Percentiles rank a stretch among this genome's conserved stretches.
Evolutionary conservation across 1,140 invertebrate genomes (phyloP).

Genomic region (Drosophila melanica): DNA sequence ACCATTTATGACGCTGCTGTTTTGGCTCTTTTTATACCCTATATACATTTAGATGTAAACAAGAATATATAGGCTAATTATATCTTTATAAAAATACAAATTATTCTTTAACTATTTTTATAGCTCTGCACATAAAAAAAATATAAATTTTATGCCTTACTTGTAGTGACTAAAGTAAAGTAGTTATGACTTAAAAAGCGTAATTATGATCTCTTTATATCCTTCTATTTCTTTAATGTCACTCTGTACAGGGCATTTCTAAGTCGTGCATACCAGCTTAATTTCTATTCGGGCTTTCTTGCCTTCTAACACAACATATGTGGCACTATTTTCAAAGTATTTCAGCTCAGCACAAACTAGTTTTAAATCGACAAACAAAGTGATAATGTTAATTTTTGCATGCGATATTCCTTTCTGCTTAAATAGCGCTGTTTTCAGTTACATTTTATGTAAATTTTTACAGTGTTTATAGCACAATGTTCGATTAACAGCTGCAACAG

Average conservation of each 20-base stretch:
- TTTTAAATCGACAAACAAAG: slow-evolving; percentile 58
- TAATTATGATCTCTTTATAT: too few relatives aligned
- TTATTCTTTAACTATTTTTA: too few relatives aligned
- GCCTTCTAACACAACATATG: slow-evolving; percentile 23
- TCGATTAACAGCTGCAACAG: background rate
- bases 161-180: too few relatives aligned
- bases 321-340: slow-evolving; percentile 42
- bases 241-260: slow-evolving; percentile 15
- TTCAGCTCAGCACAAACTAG: slow-evolving; percentile 40
- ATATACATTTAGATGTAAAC: background rate
- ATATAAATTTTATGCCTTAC: too few relatives aligned
- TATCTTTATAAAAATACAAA: too few relatives aligned
- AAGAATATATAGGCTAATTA: too few relatives aligned
- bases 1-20: slow-evolving; percentile 64
- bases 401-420: slow-evolving; percentile 54
- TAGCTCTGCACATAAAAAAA: too few relatives aligned
- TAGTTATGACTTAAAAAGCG: too few relatives aligned
- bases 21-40: slow-evolving; percentile 39
- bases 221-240: too few relatives aligned
- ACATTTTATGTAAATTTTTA: slow-evolving; percentile 50
- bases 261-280: slow-evolving; percentile 1
- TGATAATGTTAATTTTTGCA: slow-evolving; percentile 77
- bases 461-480: slow-evolving; percentile 43
- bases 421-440: slow-evolving; percentile 56
- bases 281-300: slow-evolving; percentile 8